Evolutionary conservation across 2,888 invertebrate genomes (phyloP), one percentile per base, ranked within the genome.

Genomic region (Sturmia bella): DNA sequence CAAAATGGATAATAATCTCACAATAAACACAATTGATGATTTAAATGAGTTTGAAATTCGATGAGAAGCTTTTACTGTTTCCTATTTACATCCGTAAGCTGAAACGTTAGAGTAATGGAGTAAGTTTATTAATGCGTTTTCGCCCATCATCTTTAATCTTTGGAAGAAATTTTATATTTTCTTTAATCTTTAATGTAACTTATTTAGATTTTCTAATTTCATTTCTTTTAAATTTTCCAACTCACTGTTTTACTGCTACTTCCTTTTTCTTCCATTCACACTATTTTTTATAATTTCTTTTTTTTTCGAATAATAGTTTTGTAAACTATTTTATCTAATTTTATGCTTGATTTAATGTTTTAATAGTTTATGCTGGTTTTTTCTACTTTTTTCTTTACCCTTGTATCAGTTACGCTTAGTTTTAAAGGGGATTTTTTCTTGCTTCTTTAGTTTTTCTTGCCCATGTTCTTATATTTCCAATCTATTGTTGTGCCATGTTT

Each of bases 251-350:
- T 27, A 17, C n/a, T 52, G 61, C 54, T 19, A 32, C 45, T 70
- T 66, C 64, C 43, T 32, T 32, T 64, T 72, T 41, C 50, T 43
- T 50, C 17, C 17, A 7, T 24, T 19, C 11, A 9, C 37, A n/a
- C 39, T 32, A 32, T 32, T 32, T 52, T 24, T 57, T 59, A 12
- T 7, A 54, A 39, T 32, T 50, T 61, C 27, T 1, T 37, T 57
- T 69, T 24, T 37, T 57, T 69, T 24, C 43, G 13, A 32, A 37
- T 72, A 77, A 70, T 77, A 81, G 84, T 84, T 85, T 74, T 59
- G 74, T 70, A 85, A 89, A 89, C 89, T 89, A 89, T 89, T 89
- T 87, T 85, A 88, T 86, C 86, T 89, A 85, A 89, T 89, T 89
- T 89, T 87, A 89, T 86, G 89, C 86, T 85, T 89, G 89, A 89